Percentiles rank a stretch among this genome's conserved stretches.
These are phyloP conservation scores for Antheraea yamamai DNA, from an alignment of 2,888 invertebrate species.

Conservation along the genomic window DNA sequence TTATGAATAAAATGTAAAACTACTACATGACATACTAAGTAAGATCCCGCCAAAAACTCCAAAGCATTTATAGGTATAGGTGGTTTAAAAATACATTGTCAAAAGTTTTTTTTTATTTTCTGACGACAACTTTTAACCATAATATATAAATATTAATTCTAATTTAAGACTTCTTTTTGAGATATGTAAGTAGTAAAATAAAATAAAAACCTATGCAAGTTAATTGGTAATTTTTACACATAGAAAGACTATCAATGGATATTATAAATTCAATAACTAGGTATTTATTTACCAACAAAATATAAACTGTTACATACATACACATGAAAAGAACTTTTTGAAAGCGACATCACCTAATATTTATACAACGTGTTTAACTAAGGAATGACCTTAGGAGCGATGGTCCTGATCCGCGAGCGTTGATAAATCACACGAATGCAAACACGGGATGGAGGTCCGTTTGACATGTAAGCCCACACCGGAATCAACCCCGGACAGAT, in stretches of 20 bases:
- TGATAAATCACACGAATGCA: slow-evolving; percentile 75
- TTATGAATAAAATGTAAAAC: too few relatives aligned
- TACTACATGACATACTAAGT: not conserved
- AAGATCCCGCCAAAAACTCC: not conserved
- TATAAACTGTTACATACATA: slow-evolving; percentile 1
- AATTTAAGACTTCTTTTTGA: not conserved
- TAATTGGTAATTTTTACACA: not conserved
- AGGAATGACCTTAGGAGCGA: slow-evolving; percentile 56
- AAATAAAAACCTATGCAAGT: not conserved
- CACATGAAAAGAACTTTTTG: slow-evolving; percentile 25
- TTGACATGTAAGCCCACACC: slow-evolving; percentile 41
- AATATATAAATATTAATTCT: not conserved
- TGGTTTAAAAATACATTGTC: not conserved
- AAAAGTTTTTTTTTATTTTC: not conserved
- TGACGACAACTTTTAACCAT: not conserved
- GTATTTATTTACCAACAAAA: not conserved
- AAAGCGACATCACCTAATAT: slow-evolving; percentile 36
- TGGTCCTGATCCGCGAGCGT: slow-evolving; percentile 61
- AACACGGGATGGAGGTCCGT: slow-evolving; percentile 55
- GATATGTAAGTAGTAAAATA: not conserved
- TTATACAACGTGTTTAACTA: slow-evolving; percentile 50
- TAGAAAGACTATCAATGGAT: not conserved
- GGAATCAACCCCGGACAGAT: slow-evolving; percentile 35
- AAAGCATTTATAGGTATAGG: not conserved
- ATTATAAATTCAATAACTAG: not conserved